Percentiles rank a stretch among this genome's conserved stretches.
These are phyloP conservation scores for Phymatocera aterrima DNA, from an alignment of 2,888 invertebrate genomes.

Conservation along the genomic window DNA sequence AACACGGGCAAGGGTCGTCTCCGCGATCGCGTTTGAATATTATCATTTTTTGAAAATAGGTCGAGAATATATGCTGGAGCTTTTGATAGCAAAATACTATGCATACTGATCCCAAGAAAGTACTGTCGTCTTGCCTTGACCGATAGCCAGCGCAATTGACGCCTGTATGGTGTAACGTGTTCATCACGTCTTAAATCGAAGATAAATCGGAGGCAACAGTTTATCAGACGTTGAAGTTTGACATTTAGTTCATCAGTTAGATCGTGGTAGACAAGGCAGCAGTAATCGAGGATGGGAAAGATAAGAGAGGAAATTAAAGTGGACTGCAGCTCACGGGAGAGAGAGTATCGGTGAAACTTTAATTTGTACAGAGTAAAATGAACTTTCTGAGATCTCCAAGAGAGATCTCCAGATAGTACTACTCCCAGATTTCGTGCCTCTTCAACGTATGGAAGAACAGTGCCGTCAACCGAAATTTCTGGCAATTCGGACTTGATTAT, in stretches of 20 bases:
- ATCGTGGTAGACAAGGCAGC: neutral
- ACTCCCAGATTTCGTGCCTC: conserved; percentile 22
- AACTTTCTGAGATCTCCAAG: conserved; percentile 32
- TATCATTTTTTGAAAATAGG: neutral
- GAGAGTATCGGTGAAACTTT: neutral
- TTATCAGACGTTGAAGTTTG: neutral
- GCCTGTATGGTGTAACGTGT: conserved; percentile 12
- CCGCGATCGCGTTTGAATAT: neutral
- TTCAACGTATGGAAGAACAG: neutral
- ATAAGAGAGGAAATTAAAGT: neutral
- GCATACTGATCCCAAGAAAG: neutral
- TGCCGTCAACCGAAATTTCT: too few species aligned
- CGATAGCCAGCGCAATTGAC: neutral
- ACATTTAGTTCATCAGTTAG: neutral
- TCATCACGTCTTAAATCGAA: neutral
- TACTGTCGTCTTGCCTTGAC: neutral
- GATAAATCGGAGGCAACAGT: neutral
- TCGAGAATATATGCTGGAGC: too few species aligned
- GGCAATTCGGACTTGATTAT: too few species aligned
- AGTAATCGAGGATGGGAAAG: neutral
- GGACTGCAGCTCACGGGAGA: neutral
- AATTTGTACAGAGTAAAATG: neutral
- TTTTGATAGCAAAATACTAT: neutral
- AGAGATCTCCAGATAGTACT: neutral
- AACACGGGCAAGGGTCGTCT: neutral